Conservation (phyloP, 2,888 invertebrate genomes). For the Caradrina clavipalpis region DNA sequence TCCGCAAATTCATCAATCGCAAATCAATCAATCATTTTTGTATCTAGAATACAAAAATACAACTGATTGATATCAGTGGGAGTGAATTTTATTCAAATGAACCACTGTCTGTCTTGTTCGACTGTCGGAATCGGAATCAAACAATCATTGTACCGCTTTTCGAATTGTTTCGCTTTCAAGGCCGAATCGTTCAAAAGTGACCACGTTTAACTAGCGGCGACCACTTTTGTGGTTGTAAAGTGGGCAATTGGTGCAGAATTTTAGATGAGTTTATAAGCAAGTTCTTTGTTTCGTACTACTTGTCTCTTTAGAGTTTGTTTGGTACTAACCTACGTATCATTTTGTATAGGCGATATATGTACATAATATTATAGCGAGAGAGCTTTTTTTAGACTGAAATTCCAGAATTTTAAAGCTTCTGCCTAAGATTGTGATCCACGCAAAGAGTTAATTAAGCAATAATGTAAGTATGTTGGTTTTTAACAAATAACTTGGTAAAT, state of each 20-base stretch:
- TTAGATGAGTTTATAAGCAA: slow-evolving; percentile 15
- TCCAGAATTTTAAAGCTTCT: not conserved
- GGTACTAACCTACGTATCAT: not conserved
- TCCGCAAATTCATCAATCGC: slow-evolving; percentile 37
- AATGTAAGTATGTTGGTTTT: not conserved
- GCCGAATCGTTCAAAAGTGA: slow-evolving; percentile 60
- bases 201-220: slow-evolving; percentile 51
- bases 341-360: not conserved
- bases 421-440: too few relatives aligned
- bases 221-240: slow-evolving; percentile 56
- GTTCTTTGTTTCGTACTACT: slow-evolving; percentile 3
- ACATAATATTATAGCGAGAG: too few relatives aligned
- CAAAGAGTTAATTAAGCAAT: not conserved
- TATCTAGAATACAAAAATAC: slow-evolving; percentile 33
- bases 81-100: slow-evolving; percentile 54
- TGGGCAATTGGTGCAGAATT: slow-evolving; percentile 55
- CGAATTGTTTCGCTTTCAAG: slow-evolving; percentile 52
- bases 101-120: slow-evolving; percentile 37
- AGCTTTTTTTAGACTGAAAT: not conserved
- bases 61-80: slow-evolving; percentile 33
- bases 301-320: not conserved
- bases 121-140: slow-evolving; percentile 42
- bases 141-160: slow-evolving; percentile 55
- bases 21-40: slow-evolving; percentile 44
- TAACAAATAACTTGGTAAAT: not conserved